Evolutionary conservation across 1,140 invertebrate species (phyloP), one percentile per base, ranked within the genome.

Genomic region (Listronotus oregonensis): DNA sequence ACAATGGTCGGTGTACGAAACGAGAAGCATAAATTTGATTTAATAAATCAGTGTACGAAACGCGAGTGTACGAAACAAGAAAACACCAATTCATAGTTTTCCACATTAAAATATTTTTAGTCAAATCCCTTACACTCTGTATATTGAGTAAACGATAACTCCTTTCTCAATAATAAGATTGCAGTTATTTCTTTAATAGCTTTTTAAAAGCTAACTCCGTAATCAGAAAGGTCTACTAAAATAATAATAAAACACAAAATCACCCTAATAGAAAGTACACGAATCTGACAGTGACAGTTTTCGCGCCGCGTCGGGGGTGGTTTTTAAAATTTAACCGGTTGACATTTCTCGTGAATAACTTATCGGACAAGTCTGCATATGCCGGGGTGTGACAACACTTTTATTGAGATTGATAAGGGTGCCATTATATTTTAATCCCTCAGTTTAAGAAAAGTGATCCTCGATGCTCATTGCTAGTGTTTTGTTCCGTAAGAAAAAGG

Each of bases 371-470:
- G 39, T 44, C 50, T 51, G 15, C 37, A n/a, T 42, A 21, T 17
- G 5, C 32, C 11, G 27, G 34, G 49, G 27, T 31, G 59, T 52
- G 59, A 61, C 59, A 61, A 40, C 37, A 34, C 31, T 40, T 18
- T 65, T 65, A 65, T 65, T 65, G 63, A 65, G 39, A 65, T 65
- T 65, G 63, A 65, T 65, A 65, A 65, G 55, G 63, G 63, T 57
- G 44, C 43, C 50, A 56, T 62, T 51, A 62, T 46, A 52, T 32
- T 62, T 62, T 62, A 62, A 62, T 57, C 15, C 34, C 17, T 17
- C 11, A 17, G 17, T 9, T 6, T 10, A 47, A 10, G 21, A 9
- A 47, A 27, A 3, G 3, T 1, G 3, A 27, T 47, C 44, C 2
- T 47, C 1, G 15, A 5, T n/a, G 44, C 44, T 9, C n/a, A 18